Evolutionary conservation across 1,140 invertebrate species (phyloP).

Genomic region (Dolichoris vasculosae): DNA sequence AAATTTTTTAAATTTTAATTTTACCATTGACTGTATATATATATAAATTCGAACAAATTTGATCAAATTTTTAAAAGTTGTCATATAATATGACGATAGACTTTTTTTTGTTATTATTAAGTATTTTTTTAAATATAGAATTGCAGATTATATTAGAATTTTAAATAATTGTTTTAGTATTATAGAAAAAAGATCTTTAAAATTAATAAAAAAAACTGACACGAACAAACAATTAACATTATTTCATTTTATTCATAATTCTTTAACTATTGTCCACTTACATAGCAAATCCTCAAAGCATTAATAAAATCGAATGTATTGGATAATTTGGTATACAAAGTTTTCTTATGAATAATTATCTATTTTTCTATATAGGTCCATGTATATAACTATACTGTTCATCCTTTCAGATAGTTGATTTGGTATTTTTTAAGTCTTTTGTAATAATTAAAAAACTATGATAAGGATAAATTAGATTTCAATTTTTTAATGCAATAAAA

Average conservation of each 20-base stretch:
- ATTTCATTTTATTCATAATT: not conserved
- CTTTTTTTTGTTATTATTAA: not conserved
- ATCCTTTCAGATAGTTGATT: not conserved
- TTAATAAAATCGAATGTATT: not conserved
- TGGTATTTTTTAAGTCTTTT: too few relatives aligned
- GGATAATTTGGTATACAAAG: not conserved
- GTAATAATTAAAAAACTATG: too few relatives aligned
- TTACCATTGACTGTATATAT: slow-evolving; percentile 21
- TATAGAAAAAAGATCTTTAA: not conserved
- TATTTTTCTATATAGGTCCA: not conserved
- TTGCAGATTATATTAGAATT: not conserved
- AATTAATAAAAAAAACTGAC: not conserved
- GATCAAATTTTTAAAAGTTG: slow-evolving; percentile 28
- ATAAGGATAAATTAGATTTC: too few relatives aligned
- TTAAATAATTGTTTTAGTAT: not conserved
- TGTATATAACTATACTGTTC: not conserved
- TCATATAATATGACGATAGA: not conserved
- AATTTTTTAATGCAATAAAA: too few relatives aligned
- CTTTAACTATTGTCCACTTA: not conserved
- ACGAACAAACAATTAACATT: not conserved
- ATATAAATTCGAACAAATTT: slow-evolving; percentile 31
- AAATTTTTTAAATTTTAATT: slow-evolving; percentile 35
- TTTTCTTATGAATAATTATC: not conserved
- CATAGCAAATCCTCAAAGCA: not conserved
- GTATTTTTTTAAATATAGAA: not conserved